Percentiles rank a stretch among this genome's conserved stretches.
phyloP scores from a whole-genome alignment of 2,797 vertebrate species.

The Heliangelus exortis region DNA sequence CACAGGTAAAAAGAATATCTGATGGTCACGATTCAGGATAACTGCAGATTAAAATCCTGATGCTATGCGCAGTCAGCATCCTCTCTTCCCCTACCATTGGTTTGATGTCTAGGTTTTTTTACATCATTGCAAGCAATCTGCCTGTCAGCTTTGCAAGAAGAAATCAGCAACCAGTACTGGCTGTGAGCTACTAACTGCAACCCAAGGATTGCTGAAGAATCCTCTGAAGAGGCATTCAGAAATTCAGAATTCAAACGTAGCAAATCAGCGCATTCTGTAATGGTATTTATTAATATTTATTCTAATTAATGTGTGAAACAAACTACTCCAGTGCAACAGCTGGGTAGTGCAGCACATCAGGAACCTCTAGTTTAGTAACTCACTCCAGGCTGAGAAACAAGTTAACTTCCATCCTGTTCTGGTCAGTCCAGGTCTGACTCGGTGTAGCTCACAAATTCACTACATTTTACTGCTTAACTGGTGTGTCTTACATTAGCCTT shows the following conservation, averaged over 20 bases:
- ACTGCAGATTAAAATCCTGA: background rate
- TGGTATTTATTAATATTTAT: background rate
- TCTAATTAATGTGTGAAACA: background rate
- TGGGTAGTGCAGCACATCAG: rapidly evolving
- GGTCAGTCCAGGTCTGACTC: background rate
- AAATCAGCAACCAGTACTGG: background rate
- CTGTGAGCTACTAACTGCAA: background rate
- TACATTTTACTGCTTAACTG: background rate
- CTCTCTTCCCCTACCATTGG: background rate
- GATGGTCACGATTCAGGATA: background rate
- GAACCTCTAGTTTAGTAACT: background rate
- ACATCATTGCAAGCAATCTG: rapidly evolving
- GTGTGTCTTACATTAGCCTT: background rate
- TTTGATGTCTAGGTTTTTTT: background rate
- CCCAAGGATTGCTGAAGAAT: background rate
- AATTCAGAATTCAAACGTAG: background rate
- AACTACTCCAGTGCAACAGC: rapidly evolving
- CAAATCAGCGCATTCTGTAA: background rate
- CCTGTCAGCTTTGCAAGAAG: background rate
- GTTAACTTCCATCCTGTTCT: background rate
- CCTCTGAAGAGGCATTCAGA: background rate
- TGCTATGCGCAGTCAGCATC: background rate
- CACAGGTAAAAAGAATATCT: background rate
- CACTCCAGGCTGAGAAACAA: background rate
- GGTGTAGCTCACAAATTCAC: background rate